Conservation (phyloP, 2,888 invertebrate species). For the Acanthosepion lycidas region DNA sequence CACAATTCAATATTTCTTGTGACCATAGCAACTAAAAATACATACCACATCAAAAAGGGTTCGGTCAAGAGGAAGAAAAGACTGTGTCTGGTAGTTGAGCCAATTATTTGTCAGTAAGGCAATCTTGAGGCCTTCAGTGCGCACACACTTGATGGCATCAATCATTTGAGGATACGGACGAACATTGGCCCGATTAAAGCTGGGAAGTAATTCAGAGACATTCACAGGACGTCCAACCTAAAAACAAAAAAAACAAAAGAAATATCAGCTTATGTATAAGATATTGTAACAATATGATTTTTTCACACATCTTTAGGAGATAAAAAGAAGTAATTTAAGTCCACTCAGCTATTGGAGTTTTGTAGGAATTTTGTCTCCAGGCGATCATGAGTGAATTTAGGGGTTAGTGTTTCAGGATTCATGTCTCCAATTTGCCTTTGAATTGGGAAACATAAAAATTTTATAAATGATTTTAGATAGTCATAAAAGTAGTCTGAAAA, state of each 20-base stretch:
- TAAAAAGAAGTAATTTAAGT: too few relatives aligned
- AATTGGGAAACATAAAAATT: too few relatives aligned
- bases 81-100: slow-evolving; percentile 57
- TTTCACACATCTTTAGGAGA: too few relatives aligned
- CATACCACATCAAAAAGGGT: slow-evolving; percentile 73
- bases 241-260: slow-evolving; percentile 38
- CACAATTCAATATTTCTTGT: too few relatives aligned
- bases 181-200: slow-evolving; percentile 50
- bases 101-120: slow-evolving; percentile 77
- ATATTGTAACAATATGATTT: background rate
- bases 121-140: slow-evolving; percentile 74
- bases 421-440: too few relatives aligned
- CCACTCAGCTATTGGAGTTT: too few relatives aligned
- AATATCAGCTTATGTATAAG: background rate
- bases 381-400: too few relatives aligned
- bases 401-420: too few relatives aligned
- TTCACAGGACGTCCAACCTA: slow-evolving; percentile 64
- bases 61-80: slow-evolving; percentile 62
- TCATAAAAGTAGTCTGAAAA: too few relatives aligned
- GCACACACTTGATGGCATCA: slow-evolving; percentile 70
- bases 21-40: background rate
- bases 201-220: slow-evolving; percentile 58
- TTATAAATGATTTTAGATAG: too few relatives aligned
- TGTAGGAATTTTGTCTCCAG: too few relatives aligned
- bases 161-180: slow-evolving; percentile 66